A percentile compares a stretch with the other conserved stretches of the same genome.
Evolutionary conservation across 2,888 invertebrate genomes (phyloP).

Genomic region (Spisula solida): DNA sequence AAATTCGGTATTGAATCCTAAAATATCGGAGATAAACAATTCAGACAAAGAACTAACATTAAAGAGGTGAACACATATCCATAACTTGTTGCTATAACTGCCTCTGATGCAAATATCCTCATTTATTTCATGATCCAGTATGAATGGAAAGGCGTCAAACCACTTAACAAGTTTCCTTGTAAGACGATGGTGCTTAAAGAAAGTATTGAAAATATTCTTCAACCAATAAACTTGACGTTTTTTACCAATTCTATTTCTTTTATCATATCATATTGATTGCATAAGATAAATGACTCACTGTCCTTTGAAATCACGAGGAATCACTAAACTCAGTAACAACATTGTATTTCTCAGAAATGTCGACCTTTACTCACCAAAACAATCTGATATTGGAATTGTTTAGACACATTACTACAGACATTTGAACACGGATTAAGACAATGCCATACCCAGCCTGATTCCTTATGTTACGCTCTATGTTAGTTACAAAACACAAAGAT

Average conservation of each 20-base stretch:
- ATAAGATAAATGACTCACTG: neutral
- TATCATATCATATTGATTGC: conserved; percentile 1
- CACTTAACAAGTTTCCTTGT: neutral
- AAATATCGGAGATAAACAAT: conserved; percentile 4
- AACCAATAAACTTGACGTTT: neutral
- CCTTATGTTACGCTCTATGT: no score
- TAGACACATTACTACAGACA: no score
- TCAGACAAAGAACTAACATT: neutral
- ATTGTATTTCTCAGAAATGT: neutral
- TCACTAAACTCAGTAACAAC: neutral
- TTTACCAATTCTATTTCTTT: neutral
- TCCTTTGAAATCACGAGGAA: neutral
- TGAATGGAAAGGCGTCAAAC: neutral
- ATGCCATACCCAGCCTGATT: no score
- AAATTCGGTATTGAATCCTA: neutral
- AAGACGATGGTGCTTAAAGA: neutral
- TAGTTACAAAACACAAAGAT: no score
- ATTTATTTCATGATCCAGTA: neutral
- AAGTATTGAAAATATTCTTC: neutral
- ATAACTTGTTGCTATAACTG: neutral
- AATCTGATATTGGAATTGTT: no score
- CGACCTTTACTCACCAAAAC: neutral
- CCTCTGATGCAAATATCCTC: conserved; percentile 8
- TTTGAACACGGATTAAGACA: no score
- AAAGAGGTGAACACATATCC: neutral